Percentiles rank a stretch among this genome's conserved stretches.
Conservation (phyloP, 2,797 vertebrate genomes). For the Gobionotothen gibberifrons region DNA sequence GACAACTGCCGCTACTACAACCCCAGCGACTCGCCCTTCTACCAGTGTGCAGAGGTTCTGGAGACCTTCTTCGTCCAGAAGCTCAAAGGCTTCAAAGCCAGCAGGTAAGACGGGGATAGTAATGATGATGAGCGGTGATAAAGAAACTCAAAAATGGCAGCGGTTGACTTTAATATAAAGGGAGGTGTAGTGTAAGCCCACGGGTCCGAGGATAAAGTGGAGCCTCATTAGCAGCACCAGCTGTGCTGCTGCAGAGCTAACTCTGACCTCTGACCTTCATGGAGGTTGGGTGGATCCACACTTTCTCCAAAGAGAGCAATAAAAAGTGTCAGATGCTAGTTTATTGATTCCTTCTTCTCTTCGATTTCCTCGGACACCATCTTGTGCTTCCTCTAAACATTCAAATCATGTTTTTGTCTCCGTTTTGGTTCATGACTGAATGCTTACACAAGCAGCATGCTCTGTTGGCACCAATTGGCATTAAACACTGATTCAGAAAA, state of each 20-base stretch:
- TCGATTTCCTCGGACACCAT: conserved; percentile 9
- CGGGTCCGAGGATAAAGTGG: not conserved
- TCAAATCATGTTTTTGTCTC: not conserved
- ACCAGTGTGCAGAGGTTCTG: conserved; percentile 96
- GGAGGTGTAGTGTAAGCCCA: not conserved
- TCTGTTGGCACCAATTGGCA: not conserved
- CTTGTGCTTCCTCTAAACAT: conserved; percentile 23
- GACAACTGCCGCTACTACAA: conserved; percentile 99
- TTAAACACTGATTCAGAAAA: not conserved
- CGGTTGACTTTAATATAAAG: conserved; percentile 4
- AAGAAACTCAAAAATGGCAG: conserved; percentile 11
- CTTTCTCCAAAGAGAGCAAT: conserved; percentile 10
- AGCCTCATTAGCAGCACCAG: conserved; percentile 7
- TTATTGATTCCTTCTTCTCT: conserved; percentile 10
- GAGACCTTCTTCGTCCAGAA: conserved; percentile 99
- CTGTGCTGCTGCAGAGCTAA: conserved; percentile 13
- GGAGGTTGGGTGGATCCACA: conserved; percentile 1
- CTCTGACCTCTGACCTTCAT: conserved; percentile 22
- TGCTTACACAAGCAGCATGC: not conserved
- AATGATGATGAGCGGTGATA: conserved; percentile 12
- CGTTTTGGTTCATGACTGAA: conserved; percentile 4
- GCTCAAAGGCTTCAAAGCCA: conserved; percentile 98
- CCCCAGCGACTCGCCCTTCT: conserved; percentile 96
- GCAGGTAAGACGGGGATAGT: conserved; percentile 88
- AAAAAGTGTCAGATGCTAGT: not conserved